These are phyloP conservation scores for Episyrphus balteatus DNA, from an alignment of 1,140 invertebrate genomes.

Conservation along the genomic window DNA sequence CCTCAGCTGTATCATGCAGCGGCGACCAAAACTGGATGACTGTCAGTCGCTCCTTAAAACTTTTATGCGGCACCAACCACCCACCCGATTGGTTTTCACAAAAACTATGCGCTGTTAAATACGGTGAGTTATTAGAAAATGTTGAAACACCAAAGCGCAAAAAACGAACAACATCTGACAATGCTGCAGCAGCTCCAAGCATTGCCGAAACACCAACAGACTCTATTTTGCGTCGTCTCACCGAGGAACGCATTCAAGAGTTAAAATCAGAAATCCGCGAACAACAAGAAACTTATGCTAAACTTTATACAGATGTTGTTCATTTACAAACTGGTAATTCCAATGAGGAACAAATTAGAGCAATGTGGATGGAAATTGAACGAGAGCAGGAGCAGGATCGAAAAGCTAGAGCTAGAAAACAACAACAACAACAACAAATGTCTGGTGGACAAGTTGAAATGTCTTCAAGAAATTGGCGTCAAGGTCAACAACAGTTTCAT, in stretches of 20 bases:
- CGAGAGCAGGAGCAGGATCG: slow-evolving; percentile 57
- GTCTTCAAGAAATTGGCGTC: slow-evolving; percentile 20
- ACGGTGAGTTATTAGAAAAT: slow-evolving; percentile 69
- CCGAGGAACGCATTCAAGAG: slow-evolving; percentile 64
- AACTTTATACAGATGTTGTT: slow-evolving; percentile 47
- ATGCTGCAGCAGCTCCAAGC: slow-evolving; percentile 24
- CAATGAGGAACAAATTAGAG: slow-evolving; percentile 55
- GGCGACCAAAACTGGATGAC: slow-evolving; percentile 93
- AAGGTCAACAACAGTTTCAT: slow-evolving; percentile 6
- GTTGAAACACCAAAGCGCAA: slow-evolving; percentile 81
- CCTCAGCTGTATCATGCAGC: slow-evolving; percentile 73
- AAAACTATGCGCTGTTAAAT: slow-evolving; percentile 84
- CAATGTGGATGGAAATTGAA: slow-evolving; percentile 62
- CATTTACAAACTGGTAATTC: slow-evolving; percentile 40
- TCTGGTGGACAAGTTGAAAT: slow-evolving; percentile 35
- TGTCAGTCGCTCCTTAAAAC: slow-evolving; percentile 67
- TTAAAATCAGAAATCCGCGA: slow-evolving; percentile 56
- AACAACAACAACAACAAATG: slow-evolving; percentile 21
- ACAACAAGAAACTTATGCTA: slow-evolving; percentile 59
- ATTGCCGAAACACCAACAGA: slow-evolving; percentile 55
- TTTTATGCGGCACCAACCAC: slow-evolving; percentile 58
- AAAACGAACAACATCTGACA: slow-evolving; percentile 54
- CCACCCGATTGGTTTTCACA: slow-evolving; percentile 82
- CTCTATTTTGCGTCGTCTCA: slow-evolving; percentile 65
- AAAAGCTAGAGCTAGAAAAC: slow-evolving; percentile 9